These are phyloP conservation scores for Ormyrus rosae DNA, from an alignment of 2,888 invertebrate species.

Conservation along the genomic window DNA sequence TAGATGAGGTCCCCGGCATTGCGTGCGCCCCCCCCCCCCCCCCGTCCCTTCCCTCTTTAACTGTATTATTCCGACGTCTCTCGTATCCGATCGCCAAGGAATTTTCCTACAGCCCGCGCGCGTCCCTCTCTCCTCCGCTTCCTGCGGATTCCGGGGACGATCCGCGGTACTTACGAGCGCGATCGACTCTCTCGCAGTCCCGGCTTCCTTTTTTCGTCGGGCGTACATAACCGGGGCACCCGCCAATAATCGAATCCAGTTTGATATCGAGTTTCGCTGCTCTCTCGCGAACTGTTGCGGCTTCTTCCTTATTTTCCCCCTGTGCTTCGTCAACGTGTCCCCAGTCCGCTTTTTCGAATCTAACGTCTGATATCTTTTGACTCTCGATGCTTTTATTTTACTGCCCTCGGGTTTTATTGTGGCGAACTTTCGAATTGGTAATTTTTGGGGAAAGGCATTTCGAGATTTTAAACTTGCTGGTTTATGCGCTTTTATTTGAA, in stretches of 20 bases:
- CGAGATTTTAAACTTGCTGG: too few relatives aligned
- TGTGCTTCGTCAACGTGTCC: too few relatives aligned
- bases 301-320: too few relatives aligned
- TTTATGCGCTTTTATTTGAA: too few relatives aligned
- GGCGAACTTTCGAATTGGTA: too few relatives aligned
- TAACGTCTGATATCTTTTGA: too few relatives aligned
- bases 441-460: too few relatives aligned
- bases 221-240: background rate
- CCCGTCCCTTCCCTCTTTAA: conserved; percentile 7
- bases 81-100: conserved; percentile 20
- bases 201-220: conserved; percentile 5
- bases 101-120: conserved; percentile 19
- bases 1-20: conserved; percentile 70
- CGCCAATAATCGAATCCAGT: conserved; percentile 26
- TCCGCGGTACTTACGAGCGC: background rate
- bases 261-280: conserved; percentile 26
- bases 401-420: too few relatives aligned
- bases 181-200: background rate
- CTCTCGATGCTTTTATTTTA: too few relatives aligned
- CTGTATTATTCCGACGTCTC: conserved; percentile 18
- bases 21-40: conserved; percentile 25
- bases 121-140: background rate
- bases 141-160: background rate
- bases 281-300: background rate
- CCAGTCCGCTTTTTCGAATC: too few relatives aligned